Conservation (phyloP, 2,113 vertebrate genomes). For the Podarcis muralis region DNA sequence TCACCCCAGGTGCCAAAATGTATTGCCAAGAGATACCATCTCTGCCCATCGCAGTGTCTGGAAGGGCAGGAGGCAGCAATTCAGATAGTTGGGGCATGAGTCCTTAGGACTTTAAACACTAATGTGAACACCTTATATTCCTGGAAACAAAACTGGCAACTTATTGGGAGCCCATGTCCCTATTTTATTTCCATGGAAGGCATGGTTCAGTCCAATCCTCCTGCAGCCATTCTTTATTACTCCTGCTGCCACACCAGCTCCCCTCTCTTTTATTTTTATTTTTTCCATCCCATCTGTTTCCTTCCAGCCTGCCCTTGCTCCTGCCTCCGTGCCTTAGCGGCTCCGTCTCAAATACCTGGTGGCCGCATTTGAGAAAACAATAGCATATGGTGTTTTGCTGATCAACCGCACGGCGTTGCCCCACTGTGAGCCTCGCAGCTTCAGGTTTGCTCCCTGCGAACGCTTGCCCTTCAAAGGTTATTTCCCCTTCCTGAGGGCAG, state of each 20-base stretch:
- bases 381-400: neutral
- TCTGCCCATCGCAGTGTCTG: too few species aligned
- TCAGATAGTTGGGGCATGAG: too few species aligned
- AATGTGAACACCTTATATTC: too few species aligned
- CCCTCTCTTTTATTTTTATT: neutral
- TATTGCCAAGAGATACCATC: too few species aligned
- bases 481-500: neutral
- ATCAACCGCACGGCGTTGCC: neutral
- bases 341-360: neutral
- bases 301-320: neutral
- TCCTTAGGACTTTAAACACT: too few species aligned
- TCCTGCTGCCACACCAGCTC: neutral
- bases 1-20: too few species aligned
- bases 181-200: neutral
- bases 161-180: too few species aligned
- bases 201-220: neutral
- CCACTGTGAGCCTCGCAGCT: neutral
- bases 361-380: neutral
- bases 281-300: neutral
- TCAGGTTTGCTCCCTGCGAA: neutral
- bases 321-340: neutral
- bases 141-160: too few species aligned
- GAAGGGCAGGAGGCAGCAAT: too few species aligned
- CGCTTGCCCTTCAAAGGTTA: neutral
- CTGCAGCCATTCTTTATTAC: neutral